Conservation (phyloP, 2,888 invertebrate genomes). For the Cantharis rustica region DNA sequence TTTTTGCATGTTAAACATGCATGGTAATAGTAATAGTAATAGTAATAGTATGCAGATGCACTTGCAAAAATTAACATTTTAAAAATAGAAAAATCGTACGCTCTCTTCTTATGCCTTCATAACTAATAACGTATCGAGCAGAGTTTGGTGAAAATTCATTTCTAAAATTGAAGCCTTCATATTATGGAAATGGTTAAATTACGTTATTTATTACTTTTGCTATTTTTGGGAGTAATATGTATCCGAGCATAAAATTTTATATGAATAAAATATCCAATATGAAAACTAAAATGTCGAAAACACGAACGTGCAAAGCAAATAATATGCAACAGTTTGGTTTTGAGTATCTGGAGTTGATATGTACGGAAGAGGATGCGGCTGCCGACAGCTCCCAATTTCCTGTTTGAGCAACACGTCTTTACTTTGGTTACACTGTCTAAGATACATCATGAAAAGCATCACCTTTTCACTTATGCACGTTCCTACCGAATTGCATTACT, state of each 20-base stretch:
- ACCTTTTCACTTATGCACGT: constrained; percentile 17
- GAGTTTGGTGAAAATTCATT: not conserved
- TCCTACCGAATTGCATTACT: constrained; percentile 1
- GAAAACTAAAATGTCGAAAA: constrained; percentile 3
- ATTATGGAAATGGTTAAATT: not conserved
- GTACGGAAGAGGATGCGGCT: constrained; percentile 46
- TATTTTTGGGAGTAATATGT: not conserved
- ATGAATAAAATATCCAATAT: constrained; percentile 10
- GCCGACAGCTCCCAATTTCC: constrained; percentile 49
- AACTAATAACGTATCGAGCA: constrained; percentile 20
- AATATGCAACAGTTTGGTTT: constrained; percentile 23
- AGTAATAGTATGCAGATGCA: constrained; percentile 48
- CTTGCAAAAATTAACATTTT: constrained; percentile 34
- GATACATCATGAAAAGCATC: constrained; percentile 24
- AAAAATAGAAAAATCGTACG: constrained; percentile 14
- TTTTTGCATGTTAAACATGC: constrained; percentile 44
- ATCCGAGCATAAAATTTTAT: not conserved
- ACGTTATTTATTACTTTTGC: not conserved
- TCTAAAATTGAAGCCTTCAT: not conserved
- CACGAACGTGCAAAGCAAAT: constrained; percentile 10
- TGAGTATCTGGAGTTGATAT: constrained; percentile 36
- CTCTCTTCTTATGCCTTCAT: constrained; percentile 17
- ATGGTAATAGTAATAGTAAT: constrained; percentile 46
- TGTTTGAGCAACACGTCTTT: constrained; percentile 29
- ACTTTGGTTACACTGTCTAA: constrained; percentile 2